Evolutionary conservation across 2,113 vertebrate genomes (phyloP), one percentile per base, ranked within the genome.

Genomic region (Entomyzon cyanotis): DNA sequence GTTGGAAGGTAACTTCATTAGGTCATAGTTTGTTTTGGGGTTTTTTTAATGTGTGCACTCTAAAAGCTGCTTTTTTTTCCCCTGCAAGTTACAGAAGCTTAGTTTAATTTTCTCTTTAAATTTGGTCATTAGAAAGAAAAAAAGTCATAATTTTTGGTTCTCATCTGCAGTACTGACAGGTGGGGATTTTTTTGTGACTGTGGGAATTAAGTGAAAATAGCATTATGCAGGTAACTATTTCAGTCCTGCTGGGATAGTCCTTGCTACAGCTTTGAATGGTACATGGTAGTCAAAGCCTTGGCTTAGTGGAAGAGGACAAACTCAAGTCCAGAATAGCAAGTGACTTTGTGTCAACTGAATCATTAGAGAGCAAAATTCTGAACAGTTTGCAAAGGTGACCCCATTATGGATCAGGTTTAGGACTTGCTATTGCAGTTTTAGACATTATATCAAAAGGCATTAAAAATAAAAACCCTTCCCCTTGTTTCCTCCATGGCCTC

Each of bases 1-100:
- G 99, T 98, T 99, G 77, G 98, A 99, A 98, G 99, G 99, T 99
- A 98, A 97, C 55, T 77, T 64, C 39, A 90, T 25, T 79, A 69
- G 58, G 8, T 28, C 17, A 30, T 17, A 17, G 39, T 46, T 42
- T 73, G 49, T 23, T 77, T 35, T 3, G 7, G 30, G 0, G 0
- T 11, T 42, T 75, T 74, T 63, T 50, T 13, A 47, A 44, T 19
- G 13, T 75, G 6, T 30, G 17, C 5, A 4, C 76, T 83, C 33
- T 81, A 37, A 82, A 83, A 87, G n/a, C 42, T 62, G 16, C 3
- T 52, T 39, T 27, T 27, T 90, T 87, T n/a, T 31, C 8, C 31
- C 8, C 19, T 95, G 19, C 39, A 94, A 79, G 17, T 62, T 94
- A 52, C 3, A 65, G 58, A 70, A 75, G 22, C 12, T 59, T 5